phyloP scores from a whole-genome alignment of 2,888 invertebrate species.

The Andrena hattorfiana region DNA sequence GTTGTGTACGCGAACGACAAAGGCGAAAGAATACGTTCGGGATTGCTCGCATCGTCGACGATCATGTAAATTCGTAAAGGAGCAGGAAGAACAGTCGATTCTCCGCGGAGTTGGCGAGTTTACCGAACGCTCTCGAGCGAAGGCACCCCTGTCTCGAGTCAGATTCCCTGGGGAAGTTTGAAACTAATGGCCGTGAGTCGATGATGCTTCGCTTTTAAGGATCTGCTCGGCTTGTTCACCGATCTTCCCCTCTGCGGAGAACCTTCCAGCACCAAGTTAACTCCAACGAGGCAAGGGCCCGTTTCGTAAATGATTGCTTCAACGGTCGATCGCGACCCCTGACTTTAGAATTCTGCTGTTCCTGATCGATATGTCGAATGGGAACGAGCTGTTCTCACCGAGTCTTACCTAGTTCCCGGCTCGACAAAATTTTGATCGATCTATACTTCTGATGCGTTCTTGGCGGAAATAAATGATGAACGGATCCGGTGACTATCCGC shows the following conservation, averaged over 20 bases:
- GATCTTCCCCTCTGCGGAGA: slow-evolving; percentile 16
- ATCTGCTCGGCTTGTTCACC: slow-evolving; percentile 32
- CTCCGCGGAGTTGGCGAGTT: slow-evolving; percentile 40
- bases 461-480: background rate
- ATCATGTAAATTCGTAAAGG: slow-evolving; percentile 38
- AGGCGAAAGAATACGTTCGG: background rate
- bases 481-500: background rate
- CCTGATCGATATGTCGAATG: background rate
- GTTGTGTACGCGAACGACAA: background rate
- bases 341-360: slow-evolving; percentile 17
- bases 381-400: background rate
- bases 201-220: slow-evolving; percentile 64
- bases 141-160: slow-evolving; percentile 36
- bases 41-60: background rate
- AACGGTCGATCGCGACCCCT: slow-evolving; percentile 25
- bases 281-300: slow-evolving; percentile 1
- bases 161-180: slow-evolving; percentile 46
- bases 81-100: slow-evolving; percentile 24
- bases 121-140: slow-evolving; percentile 50
- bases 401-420: background rate
- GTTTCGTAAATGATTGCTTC: slow-evolving; percentile 33
- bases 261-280: slow-evolving; percentile 32
- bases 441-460: background rate
- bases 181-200: slow-evolving; percentile 62
- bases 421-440: background rate